Percentiles rank a stretch among this genome's conserved stretches.
phyloP scores from a whole-genome alignment of 2,797 vertebrate genomes.

The Onychomys arenicola region DNA sequence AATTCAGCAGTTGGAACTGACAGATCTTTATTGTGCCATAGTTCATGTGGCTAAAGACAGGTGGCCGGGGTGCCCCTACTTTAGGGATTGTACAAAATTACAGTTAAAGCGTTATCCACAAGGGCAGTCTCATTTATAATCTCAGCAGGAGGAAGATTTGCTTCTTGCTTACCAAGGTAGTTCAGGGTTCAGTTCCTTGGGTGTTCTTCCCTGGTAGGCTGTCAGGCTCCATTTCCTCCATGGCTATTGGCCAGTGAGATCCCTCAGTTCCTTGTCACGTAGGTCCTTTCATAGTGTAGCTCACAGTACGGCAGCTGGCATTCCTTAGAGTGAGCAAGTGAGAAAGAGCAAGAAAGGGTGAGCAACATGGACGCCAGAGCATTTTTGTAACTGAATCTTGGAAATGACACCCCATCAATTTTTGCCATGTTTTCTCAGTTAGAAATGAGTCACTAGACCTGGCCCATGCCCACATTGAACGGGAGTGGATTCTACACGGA shows the following conservation, averaged over 20 bases:
- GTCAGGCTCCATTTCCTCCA: neutral
- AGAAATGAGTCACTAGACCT: constrained; percentile 26
- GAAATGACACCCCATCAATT: constrained; percentile 18
- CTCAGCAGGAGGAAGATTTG: neutral
- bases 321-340: neutral
- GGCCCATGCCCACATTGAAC: neutral
- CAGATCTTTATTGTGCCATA: neutral
- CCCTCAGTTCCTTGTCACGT: neutral
- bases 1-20: constrained; percentile 41
- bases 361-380: neutral
- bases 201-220: neutral
- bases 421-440: constrained; percentile 18
- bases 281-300: neutral
- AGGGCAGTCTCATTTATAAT: neutral
- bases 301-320: neutral
- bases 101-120: neutral
- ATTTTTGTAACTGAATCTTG: constrained; percentile 35
- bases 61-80: neutral
- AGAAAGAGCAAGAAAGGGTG: constrained; percentile 21
- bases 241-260: neutral
- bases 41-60: constrained; percentile 10
- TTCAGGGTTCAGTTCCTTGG: neutral
- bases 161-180: neutral
- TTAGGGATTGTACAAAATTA: neutral
- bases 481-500: neutral